Percentiles rank a stretch among this genome's conserved stretches.
Conservation (phyloP, 2,888 invertebrate species). For the Meta bourneti region DNA sequence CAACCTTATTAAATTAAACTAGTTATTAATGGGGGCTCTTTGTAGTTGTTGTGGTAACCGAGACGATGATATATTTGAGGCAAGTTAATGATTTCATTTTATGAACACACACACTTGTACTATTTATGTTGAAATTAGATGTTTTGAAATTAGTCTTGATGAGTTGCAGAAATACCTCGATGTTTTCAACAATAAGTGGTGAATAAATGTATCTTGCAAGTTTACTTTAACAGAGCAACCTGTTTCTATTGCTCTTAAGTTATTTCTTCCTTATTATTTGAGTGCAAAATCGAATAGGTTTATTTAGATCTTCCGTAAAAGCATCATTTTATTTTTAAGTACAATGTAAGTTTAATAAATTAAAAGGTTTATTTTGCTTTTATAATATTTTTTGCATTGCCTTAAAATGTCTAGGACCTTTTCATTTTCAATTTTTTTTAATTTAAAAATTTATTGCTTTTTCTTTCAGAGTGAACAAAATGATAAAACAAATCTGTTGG, state of each 20-base stretch:
- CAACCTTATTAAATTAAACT: neutral
- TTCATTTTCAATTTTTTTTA: neutral
- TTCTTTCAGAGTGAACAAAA: slow-evolving; percentile 53
- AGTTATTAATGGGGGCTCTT: slow-evolving; percentile 46
- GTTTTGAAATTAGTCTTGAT: too few species aligned
- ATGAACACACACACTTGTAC: neutral
- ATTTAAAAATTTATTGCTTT: neutral
- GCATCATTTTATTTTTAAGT: too few species aligned
- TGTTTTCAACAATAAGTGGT: too few species aligned
- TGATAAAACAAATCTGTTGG: slow-evolving; percentile 67
- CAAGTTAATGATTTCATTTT: neutral
- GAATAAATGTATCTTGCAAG: too few species aligned
- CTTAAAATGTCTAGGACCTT: neutral
- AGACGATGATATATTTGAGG: slow-evolving; percentile 67
- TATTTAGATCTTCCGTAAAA: neutral
- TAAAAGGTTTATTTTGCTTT: too few species aligned
- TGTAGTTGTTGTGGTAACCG: slow-evolving; percentile 68
- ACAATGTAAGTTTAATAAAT: too few species aligned
- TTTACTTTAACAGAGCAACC: too few species aligned
- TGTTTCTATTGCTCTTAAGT: too few species aligned
- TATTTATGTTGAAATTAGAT: neutral
- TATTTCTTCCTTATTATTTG: too few species aligned
- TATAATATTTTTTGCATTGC: neutral
- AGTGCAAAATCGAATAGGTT: neutral
- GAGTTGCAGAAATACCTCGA: too few species aligned